These are phyloP conservation scores for Plumapathes pennacea DNA, from an alignment of 92 coral and sea anemone genomes.

Conservation along the genomic window DNA sequence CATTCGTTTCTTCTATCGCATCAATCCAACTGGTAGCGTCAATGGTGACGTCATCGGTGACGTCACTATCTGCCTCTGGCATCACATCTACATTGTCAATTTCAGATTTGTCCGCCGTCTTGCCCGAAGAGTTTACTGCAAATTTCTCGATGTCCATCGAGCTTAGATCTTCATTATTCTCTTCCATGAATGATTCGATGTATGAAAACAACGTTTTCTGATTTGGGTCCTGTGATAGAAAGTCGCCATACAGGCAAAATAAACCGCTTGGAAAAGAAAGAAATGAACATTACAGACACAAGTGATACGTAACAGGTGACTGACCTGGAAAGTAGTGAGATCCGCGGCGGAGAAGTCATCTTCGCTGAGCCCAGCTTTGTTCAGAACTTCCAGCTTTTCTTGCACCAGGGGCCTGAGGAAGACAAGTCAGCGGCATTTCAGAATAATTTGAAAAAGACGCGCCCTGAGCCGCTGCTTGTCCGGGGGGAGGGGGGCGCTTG, in stretches of 20 bases:
- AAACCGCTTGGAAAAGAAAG: not conserved
- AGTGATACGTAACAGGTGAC: not conserved
- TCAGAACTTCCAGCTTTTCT: slow-evolving; percentile 86
- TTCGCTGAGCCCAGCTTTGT: slow-evolving; percentile 88
- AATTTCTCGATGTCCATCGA: too few relatives aligned
- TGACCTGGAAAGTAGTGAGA: slow-evolving; percentile 76
- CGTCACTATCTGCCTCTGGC: not conserved
- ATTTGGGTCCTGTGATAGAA: slow-evolving; percentile 75
- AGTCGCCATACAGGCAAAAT: too few relatives aligned
- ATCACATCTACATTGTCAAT: too few relatives aligned
- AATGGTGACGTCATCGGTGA: not conserved
- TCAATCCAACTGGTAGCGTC: not conserved
- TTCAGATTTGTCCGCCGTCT: too few relatives aligned
- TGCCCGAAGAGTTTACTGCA: too few relatives aligned
- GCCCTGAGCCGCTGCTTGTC: too few relatives aligned
- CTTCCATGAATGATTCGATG: slow-evolving; percentile 85
- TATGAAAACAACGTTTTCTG: slow-evolving; percentile 88
- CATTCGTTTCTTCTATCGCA: too few relatives aligned
- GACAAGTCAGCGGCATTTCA: too few relatives aligned
- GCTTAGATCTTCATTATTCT: slow-evolving; percentile 36
- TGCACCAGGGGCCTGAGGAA: slow-evolving; percentile 89
- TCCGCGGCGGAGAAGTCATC: slow-evolving; percentile 83
- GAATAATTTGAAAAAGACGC: too few relatives aligned
- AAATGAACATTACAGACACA: not conserved
- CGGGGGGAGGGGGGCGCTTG: too few relatives aligned